Evolutionary conservation across 2,888 invertebrate genomes (phyloP).

Genomic region (Melitaea athalia): DNA sequence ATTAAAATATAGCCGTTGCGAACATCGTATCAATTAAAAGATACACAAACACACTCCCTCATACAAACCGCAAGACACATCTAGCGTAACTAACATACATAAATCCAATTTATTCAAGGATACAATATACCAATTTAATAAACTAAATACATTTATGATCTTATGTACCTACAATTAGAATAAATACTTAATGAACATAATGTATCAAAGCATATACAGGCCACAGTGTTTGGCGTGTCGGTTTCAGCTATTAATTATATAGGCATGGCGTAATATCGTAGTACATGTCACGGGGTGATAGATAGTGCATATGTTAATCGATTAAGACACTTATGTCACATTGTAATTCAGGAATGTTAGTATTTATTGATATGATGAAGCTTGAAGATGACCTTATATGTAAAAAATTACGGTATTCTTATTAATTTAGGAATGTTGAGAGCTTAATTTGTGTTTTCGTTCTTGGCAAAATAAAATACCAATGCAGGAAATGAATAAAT

Average conservation of each 20-base stretch:
- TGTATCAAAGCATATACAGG: constrained; percentile 5
- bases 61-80: too few relatives aligned
- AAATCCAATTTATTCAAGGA: too few relatives aligned
- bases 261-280: constrained; percentile 10
- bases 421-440: too few relatives aligned
- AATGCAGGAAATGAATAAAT: too few relatives aligned
- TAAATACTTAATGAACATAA: neutral
- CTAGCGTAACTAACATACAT: too few relatives aligned
- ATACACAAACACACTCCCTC: too few relatives aligned
- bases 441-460: too few relatives aligned
- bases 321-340: constrained; percentile 11
- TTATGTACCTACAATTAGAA: neutral
- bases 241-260: constrained; percentile 19
- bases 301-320: constrained; percentile 20
- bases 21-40: too few relatives aligned
- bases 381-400: neutral
- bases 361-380: neutral
- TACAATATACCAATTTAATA: neutral
- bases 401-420: too few relatives aligned
- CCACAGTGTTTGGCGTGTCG: constrained; percentile 9
- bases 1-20: too few relatives aligned
- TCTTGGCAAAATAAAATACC: too few relatives aligned
- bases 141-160: neutral
- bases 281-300: constrained; percentile 16
- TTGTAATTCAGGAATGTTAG: neutral